Conservation (phyloP, 2,113 vertebrate species). For the Mobula hypostoma region DNA sequence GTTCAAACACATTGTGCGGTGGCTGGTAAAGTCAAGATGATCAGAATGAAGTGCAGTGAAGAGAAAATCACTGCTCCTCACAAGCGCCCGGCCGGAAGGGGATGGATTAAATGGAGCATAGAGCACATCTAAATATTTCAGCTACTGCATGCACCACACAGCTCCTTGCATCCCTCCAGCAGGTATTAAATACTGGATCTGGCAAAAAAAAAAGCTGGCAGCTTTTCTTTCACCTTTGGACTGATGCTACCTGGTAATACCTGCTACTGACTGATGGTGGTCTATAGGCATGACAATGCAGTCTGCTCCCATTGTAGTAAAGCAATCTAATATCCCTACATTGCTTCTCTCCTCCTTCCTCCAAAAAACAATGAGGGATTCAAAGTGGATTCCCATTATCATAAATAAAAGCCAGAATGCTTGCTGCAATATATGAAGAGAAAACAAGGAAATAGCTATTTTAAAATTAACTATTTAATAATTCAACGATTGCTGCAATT, state of each 20-base stretch:
- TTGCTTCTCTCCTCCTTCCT: not conserved
- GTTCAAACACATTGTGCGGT: not conserved
- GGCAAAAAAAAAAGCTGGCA: not conserved
- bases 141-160: not conserved
- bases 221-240: not conserved
- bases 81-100: not conserved
- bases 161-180: not conserved
- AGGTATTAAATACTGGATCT: not conserved
- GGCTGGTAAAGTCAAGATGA: not conserved
- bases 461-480: not conserved
- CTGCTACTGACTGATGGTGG: not conserved
- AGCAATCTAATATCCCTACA: not conserved
- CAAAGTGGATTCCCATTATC: not conserved
- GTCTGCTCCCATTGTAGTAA: not conserved
- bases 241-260: not conserved
- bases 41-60: not conserved
- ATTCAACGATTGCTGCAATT: not conserved
- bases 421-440: not conserved
- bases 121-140: not conserved
- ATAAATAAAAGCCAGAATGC: not conserved
- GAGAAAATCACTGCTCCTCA: not conserved
- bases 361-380: not conserved
- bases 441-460: not conserved
- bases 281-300: not conserved
- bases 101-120: not conserved